Conservation (phyloP, 64 coral and sea anemone genomes). For the Platygyra sinensis region DNA sequence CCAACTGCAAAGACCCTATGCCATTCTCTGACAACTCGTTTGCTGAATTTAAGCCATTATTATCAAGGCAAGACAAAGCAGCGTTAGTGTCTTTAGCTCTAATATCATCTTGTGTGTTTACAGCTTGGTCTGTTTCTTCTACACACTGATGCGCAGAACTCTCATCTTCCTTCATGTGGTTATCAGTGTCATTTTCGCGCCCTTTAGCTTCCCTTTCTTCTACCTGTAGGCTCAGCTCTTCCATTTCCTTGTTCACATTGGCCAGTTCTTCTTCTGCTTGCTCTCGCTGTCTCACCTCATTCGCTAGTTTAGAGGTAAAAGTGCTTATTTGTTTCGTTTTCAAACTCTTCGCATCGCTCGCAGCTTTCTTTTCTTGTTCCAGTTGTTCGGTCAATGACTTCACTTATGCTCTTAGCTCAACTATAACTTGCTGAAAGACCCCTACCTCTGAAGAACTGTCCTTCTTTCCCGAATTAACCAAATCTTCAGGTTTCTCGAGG, state of each 20-base stretch:
- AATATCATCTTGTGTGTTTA: background rate
- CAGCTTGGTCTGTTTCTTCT: background rate
- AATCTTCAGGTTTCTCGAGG: background rate
- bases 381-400: constrained; percentile 44
- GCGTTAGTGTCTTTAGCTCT: background rate
- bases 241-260: constrained; percentile 21
- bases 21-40: background rate
- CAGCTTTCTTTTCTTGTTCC: constrained; percentile 49
- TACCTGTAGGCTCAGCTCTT: background rate
- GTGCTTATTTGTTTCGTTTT: constrained; percentile 77
- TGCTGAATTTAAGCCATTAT: background rate
- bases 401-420: constrained; percentile 55
- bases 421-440: background rate
- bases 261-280: constrained; percentile 30
- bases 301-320: constrained; percentile 81
- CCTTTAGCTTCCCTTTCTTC: constrained; percentile 1
- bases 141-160: background rate
- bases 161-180: background rate
- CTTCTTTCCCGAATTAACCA: constrained; percentile 9
- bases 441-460: background rate
- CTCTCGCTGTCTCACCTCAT: constrained; percentile 72
- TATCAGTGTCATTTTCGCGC: background rate
- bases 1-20: background rate
- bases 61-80: background rate
- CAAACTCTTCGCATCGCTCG: constrained; percentile 56